Evolutionary conservation across 2,113 vertebrate genomes (phyloP), one percentile per base, ranked within the genome.

Genomic region (Coracopsis vasa): DNA sequence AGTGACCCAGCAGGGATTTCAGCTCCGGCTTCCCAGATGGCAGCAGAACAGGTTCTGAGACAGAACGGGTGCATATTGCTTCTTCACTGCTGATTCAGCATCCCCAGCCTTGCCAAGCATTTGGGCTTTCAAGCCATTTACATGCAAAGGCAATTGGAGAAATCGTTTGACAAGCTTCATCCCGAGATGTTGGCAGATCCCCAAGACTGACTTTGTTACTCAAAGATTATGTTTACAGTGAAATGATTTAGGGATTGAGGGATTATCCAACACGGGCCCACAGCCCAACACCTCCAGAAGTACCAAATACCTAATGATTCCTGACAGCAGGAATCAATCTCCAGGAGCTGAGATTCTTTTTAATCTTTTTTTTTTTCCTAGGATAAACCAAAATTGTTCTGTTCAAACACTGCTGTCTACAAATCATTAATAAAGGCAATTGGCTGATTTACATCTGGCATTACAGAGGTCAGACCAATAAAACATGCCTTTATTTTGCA

Each of bases 171-270:
- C 79, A 94, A 91, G 72, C 87, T 96, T 79, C 89, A 94, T 72
- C 92, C 89, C 2, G 1, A 79, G 72, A 64, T 53, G 25, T 24
- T 97, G 96, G 97, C 96, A 88, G 42, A 75, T 71, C 53, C 58
- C 93, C 91, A 94, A 62, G 41, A 16, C 58, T 1, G 56, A 95
- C 93, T 97, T 95, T 78, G 94, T 91, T 93, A 88, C 91, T 96
- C 95, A 90, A 91, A 95, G 97, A 97, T 97, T 97, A 96, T 95
- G 89, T 92, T 96, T 89, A 58, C 85, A 89, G 89, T 64, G 92
- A 96, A 97, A 97, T 95, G 93, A 97, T 80, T 97, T 92, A 97
- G 93, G 94, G 96, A 97, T 97, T 96, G 96, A 94, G 88, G 92
- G 96, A 97, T 97, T 96, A 97, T 96, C 88, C 92, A 92, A 29